Conservation (phyloP, 2,888 invertebrate species). For the Amiota minor region DNA sequence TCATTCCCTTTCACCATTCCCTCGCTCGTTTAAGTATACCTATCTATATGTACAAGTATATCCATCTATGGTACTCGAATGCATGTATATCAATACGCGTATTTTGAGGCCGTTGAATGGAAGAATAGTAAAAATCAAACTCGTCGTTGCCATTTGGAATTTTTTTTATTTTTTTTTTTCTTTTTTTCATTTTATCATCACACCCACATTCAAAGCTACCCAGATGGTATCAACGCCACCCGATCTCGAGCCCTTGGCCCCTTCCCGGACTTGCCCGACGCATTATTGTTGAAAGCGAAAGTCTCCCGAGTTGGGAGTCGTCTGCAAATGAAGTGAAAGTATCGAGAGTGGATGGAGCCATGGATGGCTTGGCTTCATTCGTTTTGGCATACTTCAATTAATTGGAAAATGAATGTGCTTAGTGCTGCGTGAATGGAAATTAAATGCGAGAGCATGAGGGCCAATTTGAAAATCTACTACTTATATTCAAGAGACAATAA, state of each 20-base stretch:
- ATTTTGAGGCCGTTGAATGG: too few species aligned
- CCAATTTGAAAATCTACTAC: neutral
- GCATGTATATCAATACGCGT: neutral
- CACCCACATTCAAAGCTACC: neutral
- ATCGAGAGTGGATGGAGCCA: constrained; percentile 42
- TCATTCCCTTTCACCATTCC: too few species aligned
- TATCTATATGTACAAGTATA: too few species aligned
- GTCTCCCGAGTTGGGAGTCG: constrained; percentile 8
- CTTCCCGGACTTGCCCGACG: too few species aligned
- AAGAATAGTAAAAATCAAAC: neutral
- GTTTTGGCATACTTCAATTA: constrained; percentile 61
- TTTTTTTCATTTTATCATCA: neutral
- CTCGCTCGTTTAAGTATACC: too few species aligned
- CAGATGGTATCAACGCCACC: neutral
- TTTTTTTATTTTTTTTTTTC: neutral
- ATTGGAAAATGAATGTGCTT: constrained; percentile 65
- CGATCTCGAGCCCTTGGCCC: neutral
- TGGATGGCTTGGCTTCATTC: neutral
- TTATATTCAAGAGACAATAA: neutral
- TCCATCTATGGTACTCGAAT: neutral
- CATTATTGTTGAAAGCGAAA: constrained; percentile 10
- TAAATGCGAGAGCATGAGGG: constrained; percentile 20
- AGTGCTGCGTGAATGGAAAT: constrained; percentile 28
- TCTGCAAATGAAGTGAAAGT: constrained; percentile 59
- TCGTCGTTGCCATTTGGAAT: constrained; percentile 11